phyloP scores from a whole-genome alignment of 2,113 vertebrate species.

The Hypocryptadius cinnamomeus region DNA sequence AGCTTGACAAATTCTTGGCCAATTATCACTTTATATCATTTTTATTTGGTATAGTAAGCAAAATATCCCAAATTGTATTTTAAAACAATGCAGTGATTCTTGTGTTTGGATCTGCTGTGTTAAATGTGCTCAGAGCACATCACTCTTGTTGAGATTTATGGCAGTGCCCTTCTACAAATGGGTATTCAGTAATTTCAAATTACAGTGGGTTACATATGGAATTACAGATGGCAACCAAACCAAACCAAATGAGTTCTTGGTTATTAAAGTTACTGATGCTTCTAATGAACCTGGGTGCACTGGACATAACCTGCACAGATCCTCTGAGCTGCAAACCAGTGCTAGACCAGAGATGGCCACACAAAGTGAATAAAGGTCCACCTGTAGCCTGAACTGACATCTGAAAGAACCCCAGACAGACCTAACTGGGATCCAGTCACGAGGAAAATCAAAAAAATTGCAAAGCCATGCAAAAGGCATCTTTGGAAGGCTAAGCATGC shows the following conservation, averaged over 20 bases:
- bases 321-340: neutral
- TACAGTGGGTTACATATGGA: constrained; percentile 29
- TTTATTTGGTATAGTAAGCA: constrained; percentile 21
- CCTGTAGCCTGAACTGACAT: neutral
- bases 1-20: constrained; percentile 16
- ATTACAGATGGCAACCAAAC: constrained; percentile 42
- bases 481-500: neutral
- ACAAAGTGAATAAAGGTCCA: neutral
- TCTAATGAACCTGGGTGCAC: constrained; percentile 54
- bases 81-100: neutral
- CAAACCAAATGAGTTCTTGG: constrained; percentile 37
- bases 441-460: neutral
- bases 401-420: neutral
- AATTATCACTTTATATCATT: constrained; percentile 26
- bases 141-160: constrained; percentile 18
- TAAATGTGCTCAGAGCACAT: neutral
- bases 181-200: constrained; percentile 59
- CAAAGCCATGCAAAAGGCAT: neutral
- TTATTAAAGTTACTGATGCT: constrained; percentile 55
- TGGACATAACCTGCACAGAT: constrained; percentile 2
- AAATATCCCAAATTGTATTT: neutral
- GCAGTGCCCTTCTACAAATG: constrained; percentile 13
- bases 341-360: neutral
- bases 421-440: neutral
- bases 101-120: neutral